Evolutionary conservation across 2,888 invertebrate genomes (phyloP).

Genomic region (Eumacrocentrus americanus): DNA sequence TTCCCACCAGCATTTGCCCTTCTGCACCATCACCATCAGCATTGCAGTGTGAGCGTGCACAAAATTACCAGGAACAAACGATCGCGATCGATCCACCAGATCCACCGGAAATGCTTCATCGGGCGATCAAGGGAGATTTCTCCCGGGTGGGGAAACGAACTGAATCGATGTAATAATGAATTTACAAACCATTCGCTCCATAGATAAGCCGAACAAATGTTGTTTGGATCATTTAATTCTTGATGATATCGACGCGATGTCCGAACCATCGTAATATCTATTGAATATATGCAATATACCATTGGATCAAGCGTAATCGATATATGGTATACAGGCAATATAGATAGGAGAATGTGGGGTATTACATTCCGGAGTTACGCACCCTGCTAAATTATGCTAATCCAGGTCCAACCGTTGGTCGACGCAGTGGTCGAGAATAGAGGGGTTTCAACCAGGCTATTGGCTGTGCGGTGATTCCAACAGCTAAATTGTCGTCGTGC

Average conservation of each 20-base stretch:
- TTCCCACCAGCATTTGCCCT: not conserved
- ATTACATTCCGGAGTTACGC: slow-evolving; percentile 36
- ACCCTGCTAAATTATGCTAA: slow-evolving; percentile 39
- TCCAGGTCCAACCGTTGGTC: slow-evolving; percentile 25
- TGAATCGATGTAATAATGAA: not conserved
- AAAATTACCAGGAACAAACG: slow-evolving; percentile 26
- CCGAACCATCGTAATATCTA: not conserved
- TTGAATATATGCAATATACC: not conserved
- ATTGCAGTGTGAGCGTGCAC: not conserved
- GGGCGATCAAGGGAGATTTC: not conserved
- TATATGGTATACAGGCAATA: slow-evolving; percentile 1
- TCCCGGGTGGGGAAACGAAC: not conserved
- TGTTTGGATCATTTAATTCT: not conserved
- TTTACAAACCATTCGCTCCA: not conserved
- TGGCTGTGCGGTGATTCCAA: no score
- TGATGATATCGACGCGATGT: not conserved
- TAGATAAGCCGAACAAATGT: not conserved
- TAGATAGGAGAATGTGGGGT: slow-evolving; percentile 10
- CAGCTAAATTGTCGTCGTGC: no score
- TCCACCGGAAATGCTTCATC: no score
- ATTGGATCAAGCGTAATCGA: not conserved
- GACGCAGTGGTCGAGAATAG: no score
- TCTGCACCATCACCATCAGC: not conserved
- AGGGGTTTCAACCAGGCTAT: no score
- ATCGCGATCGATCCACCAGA: slow-evolving; percentile 11